These are phyloP conservation scores for Choristoneura rosaceana DNA, from an alignment of 2,888 invertebrate species.

Conservation along the genomic window DNA sequence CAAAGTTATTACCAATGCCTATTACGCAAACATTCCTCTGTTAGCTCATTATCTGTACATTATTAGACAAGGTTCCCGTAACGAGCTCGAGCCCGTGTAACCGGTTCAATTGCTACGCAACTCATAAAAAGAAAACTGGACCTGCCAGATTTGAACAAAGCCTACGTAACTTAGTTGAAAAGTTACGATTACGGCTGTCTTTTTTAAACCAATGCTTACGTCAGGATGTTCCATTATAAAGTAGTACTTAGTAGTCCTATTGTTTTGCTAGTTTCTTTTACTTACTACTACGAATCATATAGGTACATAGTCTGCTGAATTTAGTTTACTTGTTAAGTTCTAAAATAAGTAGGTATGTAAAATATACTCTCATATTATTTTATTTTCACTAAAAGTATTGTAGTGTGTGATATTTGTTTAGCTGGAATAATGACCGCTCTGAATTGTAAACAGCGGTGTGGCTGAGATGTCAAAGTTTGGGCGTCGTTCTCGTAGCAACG, in stretches of 20 bases:
- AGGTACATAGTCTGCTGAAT: too few species aligned
- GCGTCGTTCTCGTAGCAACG: conserved; percentile 43
- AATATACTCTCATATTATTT: too few species aligned
- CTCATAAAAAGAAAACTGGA: conserved; percentile 34
- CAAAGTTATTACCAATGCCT: neutral
- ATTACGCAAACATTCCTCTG: conserved; percentile 5
- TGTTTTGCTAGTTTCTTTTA: too few species aligned
- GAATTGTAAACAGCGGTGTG: neutral
- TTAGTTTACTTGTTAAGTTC: too few species aligned
- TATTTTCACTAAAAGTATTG: too few species aligned
- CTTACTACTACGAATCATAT: too few species aligned
- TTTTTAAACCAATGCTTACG: neutral
- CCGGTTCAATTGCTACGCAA: conserved; percentile 14
- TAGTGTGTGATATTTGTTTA: too few species aligned
- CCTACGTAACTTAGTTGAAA: neutral
- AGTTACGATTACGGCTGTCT: neutral
- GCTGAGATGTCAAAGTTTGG: conserved; percentile 24
- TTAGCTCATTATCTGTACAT: conserved; percentile 23
- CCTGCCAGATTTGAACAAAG: conserved; percentile 22
- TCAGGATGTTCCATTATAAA: too few species aligned
- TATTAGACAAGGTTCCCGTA: conserved; percentile 25
- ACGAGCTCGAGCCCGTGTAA: conserved; percentile 31
- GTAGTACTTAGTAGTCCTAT: too few species aligned
- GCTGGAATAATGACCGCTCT: neutral
- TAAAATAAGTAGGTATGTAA: too few species aligned